Evolutionary conservation across 2,113 vertebrate species (phyloP).

Genomic region (Mesoclemmys tuberculata): DNA sequence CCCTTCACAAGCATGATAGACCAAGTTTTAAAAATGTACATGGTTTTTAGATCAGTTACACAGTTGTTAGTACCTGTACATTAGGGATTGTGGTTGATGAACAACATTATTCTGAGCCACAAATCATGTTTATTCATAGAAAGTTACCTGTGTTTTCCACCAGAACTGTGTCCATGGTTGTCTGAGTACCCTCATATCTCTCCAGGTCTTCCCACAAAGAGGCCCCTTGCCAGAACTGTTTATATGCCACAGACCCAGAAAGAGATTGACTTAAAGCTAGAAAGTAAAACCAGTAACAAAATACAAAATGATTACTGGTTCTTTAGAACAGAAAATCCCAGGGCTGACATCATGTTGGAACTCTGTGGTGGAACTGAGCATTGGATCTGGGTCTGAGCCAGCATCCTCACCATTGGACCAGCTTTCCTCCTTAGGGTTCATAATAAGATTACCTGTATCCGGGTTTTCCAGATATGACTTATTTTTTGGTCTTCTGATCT

Average conservation of each 20-base stretch:
- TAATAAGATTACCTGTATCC: not conserved
- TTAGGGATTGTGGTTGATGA: not conserved
- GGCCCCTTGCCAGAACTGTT: slow-evolving; percentile 16
- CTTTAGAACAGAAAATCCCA: slow-evolving; percentile 38
- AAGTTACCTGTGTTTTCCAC: not conserved
- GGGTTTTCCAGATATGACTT: not conserved
- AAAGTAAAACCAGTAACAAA: slow-evolving; percentile 38
- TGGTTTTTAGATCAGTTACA: not conserved
- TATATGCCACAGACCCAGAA: not conserved
- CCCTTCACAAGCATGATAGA: not conserved
- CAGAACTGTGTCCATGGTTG: not conserved
- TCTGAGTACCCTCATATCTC: not conserved
- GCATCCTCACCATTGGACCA: not conserved
- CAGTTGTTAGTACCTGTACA: not conserved
- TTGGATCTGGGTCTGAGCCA: not conserved
- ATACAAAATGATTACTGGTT: slow-evolving; percentile 46
- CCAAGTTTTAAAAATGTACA: rapidly evolving
- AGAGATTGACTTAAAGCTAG: slow-evolving; percentile 19
- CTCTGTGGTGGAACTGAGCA: not conserved
- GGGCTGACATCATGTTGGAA: not conserved
- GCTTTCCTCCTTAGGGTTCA: not conserved
- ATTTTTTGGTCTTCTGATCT: not conserved
- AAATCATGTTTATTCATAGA: not conserved
- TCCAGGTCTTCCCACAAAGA: not conserved
- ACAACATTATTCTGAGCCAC: not conserved